phyloP scores from a whole-genome alignment of 1,140 invertebrate species.

The Formica selysi region DNA sequence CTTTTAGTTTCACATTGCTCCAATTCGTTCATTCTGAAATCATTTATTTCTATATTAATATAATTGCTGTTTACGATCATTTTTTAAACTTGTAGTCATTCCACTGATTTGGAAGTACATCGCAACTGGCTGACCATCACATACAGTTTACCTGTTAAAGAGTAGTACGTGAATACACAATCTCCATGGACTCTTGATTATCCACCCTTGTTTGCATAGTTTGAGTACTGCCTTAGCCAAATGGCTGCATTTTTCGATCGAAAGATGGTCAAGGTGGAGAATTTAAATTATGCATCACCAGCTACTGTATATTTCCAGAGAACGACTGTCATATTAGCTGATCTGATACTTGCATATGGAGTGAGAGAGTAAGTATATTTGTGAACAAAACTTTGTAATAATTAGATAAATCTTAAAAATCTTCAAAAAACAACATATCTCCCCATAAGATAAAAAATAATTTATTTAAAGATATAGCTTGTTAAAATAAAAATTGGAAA shows the following conservation, averaged over 20 bases:
- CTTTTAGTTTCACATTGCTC: background rate
- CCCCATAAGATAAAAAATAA: background rate
- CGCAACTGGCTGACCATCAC: conserved; percentile 99
- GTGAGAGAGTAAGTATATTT: conserved; percentile 88
- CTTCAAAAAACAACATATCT: background rate
- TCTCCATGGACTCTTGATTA: conserved; percentile 99
- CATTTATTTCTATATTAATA: background rate
- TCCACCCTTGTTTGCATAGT: conserved; percentile 99
- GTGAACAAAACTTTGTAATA: background rate
- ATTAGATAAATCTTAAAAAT: background rate
- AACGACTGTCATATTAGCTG: conserved; percentile 95
- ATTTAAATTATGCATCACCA: conserved; percentile 94
- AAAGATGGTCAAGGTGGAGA: conserved; percentile 94
- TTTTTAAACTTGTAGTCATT: conserved; percentile 88
- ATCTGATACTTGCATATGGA: conserved; percentile 94
- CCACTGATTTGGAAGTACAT: conserved; percentile 98
- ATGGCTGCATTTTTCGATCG: conserved; percentile 93
- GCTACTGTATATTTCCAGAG: conserved; percentile 96
- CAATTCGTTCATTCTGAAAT: conserved; percentile 26
- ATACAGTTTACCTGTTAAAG: conserved; percentile 91
- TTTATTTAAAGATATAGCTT: background rate
- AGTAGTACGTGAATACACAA: conserved; percentile 96
- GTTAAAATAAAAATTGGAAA: background rate
- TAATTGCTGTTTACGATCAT: conserved; percentile 2
- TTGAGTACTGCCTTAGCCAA: conserved; percentile 95